A percentile compares a stretch with the other conserved stretches of the same genome.
Conservation (phyloP, 2,888 invertebrate genomes). For the Lottia scabra region DNA sequence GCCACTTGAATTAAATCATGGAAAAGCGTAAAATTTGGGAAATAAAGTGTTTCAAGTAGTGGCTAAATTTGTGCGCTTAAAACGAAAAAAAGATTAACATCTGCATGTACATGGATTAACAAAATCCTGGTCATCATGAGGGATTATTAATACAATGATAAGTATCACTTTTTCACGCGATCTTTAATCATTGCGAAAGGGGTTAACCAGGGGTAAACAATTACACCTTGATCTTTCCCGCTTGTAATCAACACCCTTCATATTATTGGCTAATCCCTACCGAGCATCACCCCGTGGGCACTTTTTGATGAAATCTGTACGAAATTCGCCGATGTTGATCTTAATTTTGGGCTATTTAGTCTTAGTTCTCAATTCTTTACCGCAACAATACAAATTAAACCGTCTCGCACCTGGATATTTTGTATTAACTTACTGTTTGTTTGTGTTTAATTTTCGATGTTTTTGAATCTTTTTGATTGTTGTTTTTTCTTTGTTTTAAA, state of each 20-base stretch:
- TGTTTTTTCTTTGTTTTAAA: too few species aligned
- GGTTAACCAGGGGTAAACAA: constrained; percentile 1
- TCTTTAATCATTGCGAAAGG: neutral
- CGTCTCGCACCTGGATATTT: neutral
- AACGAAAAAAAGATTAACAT: neutral
- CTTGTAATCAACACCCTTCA: constrained; percentile 5
- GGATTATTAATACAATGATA: neutral
- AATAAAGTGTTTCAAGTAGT: too few species aligned
- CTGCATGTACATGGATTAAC: neutral
- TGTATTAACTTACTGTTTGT: neutral
- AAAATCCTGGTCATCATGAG: neutral
- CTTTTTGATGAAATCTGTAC: neutral
- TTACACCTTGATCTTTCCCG: neutral
- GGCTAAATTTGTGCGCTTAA: neutral
- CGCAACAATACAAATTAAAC: neutral
- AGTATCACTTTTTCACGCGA: neutral
- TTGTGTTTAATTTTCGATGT: neutral
- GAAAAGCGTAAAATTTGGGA: too few species aligned
- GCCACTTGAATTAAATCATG: too few species aligned
- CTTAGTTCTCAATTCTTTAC: neutral
- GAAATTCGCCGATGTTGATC: neutral
- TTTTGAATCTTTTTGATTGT: neutral
- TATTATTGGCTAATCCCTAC: neutral
- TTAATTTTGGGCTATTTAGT: neutral
- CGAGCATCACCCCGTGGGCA: neutral